Conservation (phyloP, 2,888 invertebrate genomes). For the Colletes collaris region DNA sequence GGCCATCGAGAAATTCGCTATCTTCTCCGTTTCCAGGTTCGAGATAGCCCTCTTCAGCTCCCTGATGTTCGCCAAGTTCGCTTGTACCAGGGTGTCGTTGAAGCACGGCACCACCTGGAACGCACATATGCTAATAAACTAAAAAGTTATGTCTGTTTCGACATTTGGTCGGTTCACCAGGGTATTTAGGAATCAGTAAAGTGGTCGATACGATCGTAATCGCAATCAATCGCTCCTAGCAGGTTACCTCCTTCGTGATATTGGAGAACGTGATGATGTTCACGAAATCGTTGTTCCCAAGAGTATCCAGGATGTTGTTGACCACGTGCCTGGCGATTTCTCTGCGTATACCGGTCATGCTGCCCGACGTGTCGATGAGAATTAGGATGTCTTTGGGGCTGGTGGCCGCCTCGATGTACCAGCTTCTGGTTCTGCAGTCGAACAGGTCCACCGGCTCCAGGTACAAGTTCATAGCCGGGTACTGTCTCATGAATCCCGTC, state of each 20-base stretch:
- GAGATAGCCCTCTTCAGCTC: constrained; percentile 92
- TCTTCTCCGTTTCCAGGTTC: constrained; percentile 91
- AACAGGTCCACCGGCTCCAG: constrained; percentile 94
- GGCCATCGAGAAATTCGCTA: constrained; percentile 97
- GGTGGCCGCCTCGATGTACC: constrained; percentile 99
- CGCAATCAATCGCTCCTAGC: too few species aligned
- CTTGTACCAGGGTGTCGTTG: constrained; percentile 94
- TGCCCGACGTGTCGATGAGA: constrained; percentile 94
- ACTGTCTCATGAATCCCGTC: constrained; percentile 98
- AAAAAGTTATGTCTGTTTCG: too few species aligned
- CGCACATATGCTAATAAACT: too few species aligned
- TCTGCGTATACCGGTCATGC: constrained; percentile 94
- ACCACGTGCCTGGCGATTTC: constrained; percentile 96
- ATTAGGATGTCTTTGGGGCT: constrained; percentile 97
- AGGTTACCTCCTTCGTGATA: constrained; percentile 88
- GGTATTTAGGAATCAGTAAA: too few species aligned
- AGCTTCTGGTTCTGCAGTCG: constrained; percentile 96
- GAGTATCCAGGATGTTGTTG: constrained; percentile 95
- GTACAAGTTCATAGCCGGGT: constrained; percentile 94
- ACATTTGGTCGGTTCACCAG: too few species aligned
- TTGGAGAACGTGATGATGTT: constrained; percentile 97
- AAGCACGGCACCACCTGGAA: constrained; percentile 90
- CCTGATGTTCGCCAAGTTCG: constrained; percentile 92
- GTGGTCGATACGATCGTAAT: not conserved
- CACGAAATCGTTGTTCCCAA: constrained; percentile 99